Percentiles rank a stretch among this genome's conserved stretches.
These are phyloP conservation scores for Pluvianellus socialis DNA, from an alignment of 2,113 vertebrate genomes.

Conservation along the genomic window DNA sequence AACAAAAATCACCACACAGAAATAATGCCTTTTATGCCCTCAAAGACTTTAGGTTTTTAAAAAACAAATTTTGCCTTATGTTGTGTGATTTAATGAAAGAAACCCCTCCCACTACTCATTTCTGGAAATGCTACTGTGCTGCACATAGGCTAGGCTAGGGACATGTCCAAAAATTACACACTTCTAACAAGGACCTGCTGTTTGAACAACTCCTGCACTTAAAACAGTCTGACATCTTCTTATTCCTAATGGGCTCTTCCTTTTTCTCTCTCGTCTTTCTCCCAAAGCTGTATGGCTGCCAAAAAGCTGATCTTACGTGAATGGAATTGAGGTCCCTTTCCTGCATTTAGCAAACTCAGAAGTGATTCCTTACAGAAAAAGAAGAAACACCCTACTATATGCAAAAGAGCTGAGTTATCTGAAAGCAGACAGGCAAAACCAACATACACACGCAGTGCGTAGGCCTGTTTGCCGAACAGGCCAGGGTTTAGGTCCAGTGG, in stretches of 20 bases:
- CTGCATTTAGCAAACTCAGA: not conserved
- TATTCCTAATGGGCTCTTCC: not conserved
- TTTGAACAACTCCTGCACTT: not conserved
- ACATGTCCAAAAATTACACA: not conserved
- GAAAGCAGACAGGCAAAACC: not conserved
- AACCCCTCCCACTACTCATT: not conserved
- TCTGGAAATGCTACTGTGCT: conserved; percentile 32
- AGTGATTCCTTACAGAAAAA: not conserved
- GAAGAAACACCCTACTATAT: not conserved
- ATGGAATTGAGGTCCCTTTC: not conserved
- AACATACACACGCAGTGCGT: fast-evolving
- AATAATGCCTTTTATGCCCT: not conserved
- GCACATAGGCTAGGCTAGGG: not conserved
- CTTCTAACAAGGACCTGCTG: conserved; percentile 12
- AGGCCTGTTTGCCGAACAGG: not conserved
- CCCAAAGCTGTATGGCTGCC: not conserved
- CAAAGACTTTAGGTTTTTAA: not conserved
- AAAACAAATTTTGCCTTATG: not conserved
- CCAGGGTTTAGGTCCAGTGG: not conserved
- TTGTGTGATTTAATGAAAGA: not conserved
- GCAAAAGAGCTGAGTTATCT: not conserved
- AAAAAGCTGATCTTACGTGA: not conserved
- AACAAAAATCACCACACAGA: not conserved
- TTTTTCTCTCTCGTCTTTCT: not conserved
- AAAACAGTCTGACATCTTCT: conserved; percentile 9